These are phyloP conservation scores for Sceloporus tristichus DNA, from an alignment of 2,113 vertebrate genomes.

Conservation along the genomic window DNA sequence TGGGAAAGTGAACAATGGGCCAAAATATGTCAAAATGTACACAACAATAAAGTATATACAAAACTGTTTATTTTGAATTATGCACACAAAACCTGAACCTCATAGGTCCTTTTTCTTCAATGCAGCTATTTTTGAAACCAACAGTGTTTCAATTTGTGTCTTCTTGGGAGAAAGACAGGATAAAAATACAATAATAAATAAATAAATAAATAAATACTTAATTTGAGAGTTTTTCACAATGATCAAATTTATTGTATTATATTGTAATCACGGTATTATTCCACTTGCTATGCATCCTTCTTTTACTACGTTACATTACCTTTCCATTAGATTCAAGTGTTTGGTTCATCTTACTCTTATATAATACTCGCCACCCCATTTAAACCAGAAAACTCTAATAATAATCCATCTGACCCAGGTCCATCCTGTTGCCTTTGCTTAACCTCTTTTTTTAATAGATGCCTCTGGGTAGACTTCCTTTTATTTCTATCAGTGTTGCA, in stretches of 20 bases:
- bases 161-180: background rate
- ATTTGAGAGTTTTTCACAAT: no score
- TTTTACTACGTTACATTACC: no score
- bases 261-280: no score
- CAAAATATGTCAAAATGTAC: no score
- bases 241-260: no score
- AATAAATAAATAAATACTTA: background rate
- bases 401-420: background rate
- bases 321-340: background rate
- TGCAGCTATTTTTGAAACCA: background rate
- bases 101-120: background rate
- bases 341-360: background rate
- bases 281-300: no score
- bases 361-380: background rate
- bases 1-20: no score
- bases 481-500: background rate
- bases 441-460: background rate
- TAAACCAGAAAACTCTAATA: background rate
- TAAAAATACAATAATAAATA: no score
- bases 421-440: no score
- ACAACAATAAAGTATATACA: no score
- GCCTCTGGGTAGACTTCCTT: background rate
- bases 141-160: background rate
- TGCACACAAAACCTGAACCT: background rate
- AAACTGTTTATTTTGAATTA: no score